phyloP scores from a whole-genome alignment of 2,888 invertebrate species.

The Allygus modestus region DNA sequence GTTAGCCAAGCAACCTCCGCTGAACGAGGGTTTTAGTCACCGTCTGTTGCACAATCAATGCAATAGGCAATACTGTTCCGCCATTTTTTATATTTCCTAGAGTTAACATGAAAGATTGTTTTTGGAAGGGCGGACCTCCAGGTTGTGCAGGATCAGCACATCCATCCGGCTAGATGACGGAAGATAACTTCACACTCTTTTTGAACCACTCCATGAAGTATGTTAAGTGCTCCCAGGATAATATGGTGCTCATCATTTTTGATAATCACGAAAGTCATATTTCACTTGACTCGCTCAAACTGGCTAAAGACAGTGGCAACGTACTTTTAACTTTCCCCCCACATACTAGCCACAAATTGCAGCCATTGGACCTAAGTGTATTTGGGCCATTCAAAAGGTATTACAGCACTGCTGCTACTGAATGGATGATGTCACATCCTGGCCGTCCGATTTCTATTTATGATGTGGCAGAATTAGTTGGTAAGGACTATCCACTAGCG shows the following conservation, averaged over 20 bases:
- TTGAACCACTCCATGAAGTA: slow-evolving; percentile 47
- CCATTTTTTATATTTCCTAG: slow-evolving; percentile 59
- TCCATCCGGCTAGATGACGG: slow-evolving; percentile 50
- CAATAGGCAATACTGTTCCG: slow-evolving; percentile 54
- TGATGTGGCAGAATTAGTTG: slow-evolving; percentile 51
- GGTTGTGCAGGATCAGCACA: slow-evolving; percentile 14
- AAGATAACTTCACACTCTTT: slow-evolving; percentile 25
- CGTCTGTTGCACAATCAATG: not conserved
- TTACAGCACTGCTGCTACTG: slow-evolving; percentile 22
- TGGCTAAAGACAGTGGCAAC: slow-evolving; percentile 52
- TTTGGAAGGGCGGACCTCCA: slow-evolving; percentile 45
- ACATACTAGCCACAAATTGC: slow-evolving; percentile 54
- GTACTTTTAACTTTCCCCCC: slow-evolving; percentile 59
- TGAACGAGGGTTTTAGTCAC: slow-evolving; percentile 57
- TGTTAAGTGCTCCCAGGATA: slow-evolving; percentile 44
- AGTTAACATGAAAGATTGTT: slow-evolving; percentile 53
- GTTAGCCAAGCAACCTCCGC: slow-evolving; percentile 51
- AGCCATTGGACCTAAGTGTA: slow-evolving; percentile 53
- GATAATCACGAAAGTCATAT: slow-evolving; percentile 60
- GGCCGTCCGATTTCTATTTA: slow-evolving; percentile 47
- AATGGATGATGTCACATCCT: slow-evolving; percentile 21
- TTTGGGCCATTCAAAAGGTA: slow-evolving; percentile 56
- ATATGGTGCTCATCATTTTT: slow-evolving; percentile 33
- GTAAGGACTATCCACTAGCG: slow-evolving; percentile 21
- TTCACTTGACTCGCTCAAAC: slow-evolving; percentile 30